Evolutionary conservation across 2,797 vertebrate genomes (phyloP), one percentile per base, ranked within the genome.

Genomic region (Potorous gilbertii): DNA sequence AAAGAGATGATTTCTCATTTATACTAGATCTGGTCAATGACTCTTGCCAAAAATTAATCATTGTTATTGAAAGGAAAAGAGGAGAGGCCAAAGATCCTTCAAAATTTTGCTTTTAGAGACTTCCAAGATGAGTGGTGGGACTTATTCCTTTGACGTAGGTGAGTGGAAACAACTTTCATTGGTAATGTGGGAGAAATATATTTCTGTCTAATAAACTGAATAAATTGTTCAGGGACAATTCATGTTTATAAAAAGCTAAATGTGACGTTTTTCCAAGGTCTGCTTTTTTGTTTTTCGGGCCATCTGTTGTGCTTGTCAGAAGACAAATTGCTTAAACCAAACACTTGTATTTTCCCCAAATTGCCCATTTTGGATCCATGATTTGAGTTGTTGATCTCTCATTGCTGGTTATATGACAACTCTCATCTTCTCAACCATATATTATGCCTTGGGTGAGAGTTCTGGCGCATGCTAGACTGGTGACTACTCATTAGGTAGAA

Each of bases 271-370:
- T 96, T 93, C 56, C 92, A 28, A 90, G 52, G 12, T 89, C 92
- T 91, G 96, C 90, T 91, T 95, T 94, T 90, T 54, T 62, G 54
- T 91, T 95, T 94, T 90, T 54, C 56, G 57, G 74, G 81, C 93
- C 93, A 92, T 94, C 93, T 95, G 66, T 93, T 92, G 0, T 56
- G 95, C 90, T 91, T 96, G 54, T 92, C 40, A 74, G 57, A 93
- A 96, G 92, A 90, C 87, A 57, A 91, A 27, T 59, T 93, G 91
- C 94, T 96, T 90, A 97, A 96, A 93, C 12, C 40, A 94, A 97
- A 90, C 94, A 94, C 81, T 90, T 95, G 93, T 55, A 0, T 81
- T 92, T 97, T 93, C 94, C 81, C 90, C 87, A 96, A 96, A 90
- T 40, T 89, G 46, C 93, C 92, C 55, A 27, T 87, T 96, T 95